A percentile compares a stretch with the other conserved stretches of the same genome.
phyloP scores from a whole-genome alignment of 2,113 vertebrate genomes.

The Trinectes maculatus region DNA sequence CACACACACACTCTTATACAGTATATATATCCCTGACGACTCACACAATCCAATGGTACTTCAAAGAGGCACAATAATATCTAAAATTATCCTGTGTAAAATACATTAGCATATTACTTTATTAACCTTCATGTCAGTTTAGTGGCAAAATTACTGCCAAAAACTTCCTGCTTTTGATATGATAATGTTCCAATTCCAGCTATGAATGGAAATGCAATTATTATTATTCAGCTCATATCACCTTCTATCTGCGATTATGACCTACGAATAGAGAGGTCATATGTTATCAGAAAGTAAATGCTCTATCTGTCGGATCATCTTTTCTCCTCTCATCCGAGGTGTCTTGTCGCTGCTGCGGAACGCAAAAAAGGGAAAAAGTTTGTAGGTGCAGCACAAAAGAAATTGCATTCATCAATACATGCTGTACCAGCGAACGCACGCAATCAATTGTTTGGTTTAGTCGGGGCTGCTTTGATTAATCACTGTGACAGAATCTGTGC shows the following conservation, averaged over 20 bases:
- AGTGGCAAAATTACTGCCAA: no score
- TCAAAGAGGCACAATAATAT: no score
- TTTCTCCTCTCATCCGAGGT: no score
- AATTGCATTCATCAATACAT: not conserved
- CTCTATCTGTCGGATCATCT: not conserved
- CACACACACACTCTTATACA: no score
- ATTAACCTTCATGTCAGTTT: no score
- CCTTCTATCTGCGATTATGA: slow-evolving; percentile 26
- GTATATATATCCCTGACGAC: no score
- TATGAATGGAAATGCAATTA: slow-evolving; percentile 22
- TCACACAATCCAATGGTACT: no score
- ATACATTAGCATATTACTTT: no score
- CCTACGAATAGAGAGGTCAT: slow-evolving; percentile 34
- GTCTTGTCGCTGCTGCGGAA: no score
- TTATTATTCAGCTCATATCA: slow-evolving; percentile 23
- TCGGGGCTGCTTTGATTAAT: slow-evolving; percentile 44
- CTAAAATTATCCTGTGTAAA: no score
- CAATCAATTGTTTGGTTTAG: slow-evolving; percentile 23
- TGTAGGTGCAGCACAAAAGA: not conserved
- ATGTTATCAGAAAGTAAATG: slow-evolving; percentile 11
- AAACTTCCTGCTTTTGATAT: no score
- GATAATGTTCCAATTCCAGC: slow-evolving; percentile 18
- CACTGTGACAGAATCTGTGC: slow-evolving; percentile 27
- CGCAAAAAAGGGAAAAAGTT: no score
- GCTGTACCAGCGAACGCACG: not conserved